A percentile compares a stretch with the other conserved stretches of the same genome.
These are phyloP conservation scores for Hylaea fasciaria DNA, from an alignment of 2,888 invertebrate species.

Conservation along the genomic window DNA sequence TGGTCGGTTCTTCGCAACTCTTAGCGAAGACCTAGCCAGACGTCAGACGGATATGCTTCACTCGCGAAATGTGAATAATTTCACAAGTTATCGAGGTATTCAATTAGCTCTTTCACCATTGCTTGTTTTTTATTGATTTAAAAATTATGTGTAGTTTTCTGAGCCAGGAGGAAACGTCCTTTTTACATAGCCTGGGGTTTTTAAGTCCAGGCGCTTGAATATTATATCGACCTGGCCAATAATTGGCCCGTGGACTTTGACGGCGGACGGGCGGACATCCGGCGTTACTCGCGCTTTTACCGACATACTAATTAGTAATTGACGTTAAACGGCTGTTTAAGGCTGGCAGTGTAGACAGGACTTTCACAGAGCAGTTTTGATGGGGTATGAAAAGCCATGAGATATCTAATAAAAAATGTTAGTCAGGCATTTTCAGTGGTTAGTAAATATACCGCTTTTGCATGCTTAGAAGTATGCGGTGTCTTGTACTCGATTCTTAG, in stretches of 20 bases:
- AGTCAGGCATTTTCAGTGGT: no score
- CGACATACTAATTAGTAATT: constrained; percentile 39
- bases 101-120: no score
- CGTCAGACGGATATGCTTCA: constrained; percentile 56
- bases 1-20: constrained; percentile 27
- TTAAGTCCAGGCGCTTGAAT: constrained; percentile 1
- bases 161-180: no score
- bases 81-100: no score
- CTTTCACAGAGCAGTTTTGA: constrained; percentile 8
- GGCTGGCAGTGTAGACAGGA: constrained; percentile 10
- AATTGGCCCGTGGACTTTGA: constrained; percentile 10
- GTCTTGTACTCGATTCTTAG: no score
- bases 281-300: constrained; percentile 34
- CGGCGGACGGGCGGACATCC: constrained; percentile 30
- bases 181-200: no score
- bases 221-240: constrained; percentile 11
- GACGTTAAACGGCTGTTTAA: constrained; percentile 23
- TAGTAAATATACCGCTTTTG: no score
- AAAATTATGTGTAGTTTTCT: no score
- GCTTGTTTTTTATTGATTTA: no score
- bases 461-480: no score
- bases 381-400: background rate
- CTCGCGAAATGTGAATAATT: constrained; percentile 26
- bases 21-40: constrained; percentile 45
- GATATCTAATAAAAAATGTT: no score